Percentiles rank a stretch among this genome's conserved stretches.
Conservation (phyloP, 1,140 invertebrate genomes). For the Paraescarpia echinospica region DNA sequence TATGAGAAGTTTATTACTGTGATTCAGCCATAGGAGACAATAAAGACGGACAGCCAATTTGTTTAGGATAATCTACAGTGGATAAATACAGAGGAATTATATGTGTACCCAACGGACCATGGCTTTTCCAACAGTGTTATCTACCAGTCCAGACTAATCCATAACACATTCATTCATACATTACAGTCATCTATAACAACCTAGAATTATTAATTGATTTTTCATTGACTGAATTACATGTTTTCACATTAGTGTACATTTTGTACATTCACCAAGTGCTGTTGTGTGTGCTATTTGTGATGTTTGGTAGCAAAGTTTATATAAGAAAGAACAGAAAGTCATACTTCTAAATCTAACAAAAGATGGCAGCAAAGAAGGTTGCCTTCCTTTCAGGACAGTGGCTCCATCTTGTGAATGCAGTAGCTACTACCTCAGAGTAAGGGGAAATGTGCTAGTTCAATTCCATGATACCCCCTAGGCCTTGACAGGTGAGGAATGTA, state of each 20-base stretch:
- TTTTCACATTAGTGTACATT: too few relatives aligned
- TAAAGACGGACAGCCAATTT: neutral
- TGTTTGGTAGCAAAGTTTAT: neutral
- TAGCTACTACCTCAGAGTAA: neutral
- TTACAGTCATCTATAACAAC: neutral
- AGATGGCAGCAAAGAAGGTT: neutral
- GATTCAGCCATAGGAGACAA: neutral
- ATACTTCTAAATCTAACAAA: neutral
- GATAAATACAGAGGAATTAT: neutral
- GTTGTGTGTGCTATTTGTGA: neutral
- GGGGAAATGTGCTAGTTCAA: too few relatives aligned
- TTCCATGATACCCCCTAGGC: too few relatives aligned
- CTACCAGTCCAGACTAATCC: neutral
- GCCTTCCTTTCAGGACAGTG: neutral
- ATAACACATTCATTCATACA: neutral
- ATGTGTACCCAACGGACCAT: neutral
- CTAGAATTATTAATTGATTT: too few relatives aligned
- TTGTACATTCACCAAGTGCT: too few relatives aligned
- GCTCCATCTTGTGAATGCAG: neutral
- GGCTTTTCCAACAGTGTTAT: neutral
- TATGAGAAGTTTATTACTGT: neutral
- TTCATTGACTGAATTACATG: too few relatives aligned
- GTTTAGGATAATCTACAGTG: neutral
- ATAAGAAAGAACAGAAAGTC: neutral
- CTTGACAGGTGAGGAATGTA: too few relatives aligned